A percentile compares a stretch with the other conserved stretches of the same genome.
These are phyloP conservation scores for Muntiacus muntjak DNA, from an alignment of 2,113 vertebrate species.

Conservation along the genomic window DNA sequence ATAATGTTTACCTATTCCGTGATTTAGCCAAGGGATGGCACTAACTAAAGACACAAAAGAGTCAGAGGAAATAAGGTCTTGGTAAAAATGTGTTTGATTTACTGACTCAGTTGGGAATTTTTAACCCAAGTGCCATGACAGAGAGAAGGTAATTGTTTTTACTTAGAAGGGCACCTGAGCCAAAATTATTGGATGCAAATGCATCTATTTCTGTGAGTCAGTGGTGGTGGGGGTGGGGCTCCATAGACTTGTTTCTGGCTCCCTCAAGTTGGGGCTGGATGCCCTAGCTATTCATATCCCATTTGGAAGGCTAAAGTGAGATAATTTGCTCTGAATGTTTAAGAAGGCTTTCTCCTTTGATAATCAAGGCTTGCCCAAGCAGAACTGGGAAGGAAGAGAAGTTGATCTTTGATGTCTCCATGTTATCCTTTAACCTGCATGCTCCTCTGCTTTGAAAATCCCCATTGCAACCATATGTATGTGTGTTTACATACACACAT, in stretches of 20 bases:
- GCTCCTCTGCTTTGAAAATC: not conserved
- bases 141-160: not conserved
- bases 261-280: not conserved
- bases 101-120: not conserved
- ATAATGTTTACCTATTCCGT: not conserved
- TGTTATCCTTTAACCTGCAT: not conserved
- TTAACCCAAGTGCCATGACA: not conserved
- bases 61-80: not conserved
- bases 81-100: constrained; percentile 14
- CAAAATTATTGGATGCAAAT: not conserved
- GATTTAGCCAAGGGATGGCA: not conserved
- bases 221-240: not conserved
- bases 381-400: not conserved
- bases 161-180: not conserved
- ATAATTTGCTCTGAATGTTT: not conserved
- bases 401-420: not conserved
- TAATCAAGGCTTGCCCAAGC: not conserved
- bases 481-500: too few relatives aligned
- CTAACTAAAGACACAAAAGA: not conserved
- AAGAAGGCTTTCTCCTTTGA: not conserved
- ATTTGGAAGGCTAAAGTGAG: not conserved
- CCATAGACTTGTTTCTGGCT: not conserved
- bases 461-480: not conserved
- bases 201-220: not conserved
- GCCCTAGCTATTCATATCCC: not conserved